A percentile compares a stretch with the other conserved stretches of the same genome.
Evolutionary conservation across 2,888 invertebrate species (phyloP).

Genomic region (Morpho deidamia): DNA sequence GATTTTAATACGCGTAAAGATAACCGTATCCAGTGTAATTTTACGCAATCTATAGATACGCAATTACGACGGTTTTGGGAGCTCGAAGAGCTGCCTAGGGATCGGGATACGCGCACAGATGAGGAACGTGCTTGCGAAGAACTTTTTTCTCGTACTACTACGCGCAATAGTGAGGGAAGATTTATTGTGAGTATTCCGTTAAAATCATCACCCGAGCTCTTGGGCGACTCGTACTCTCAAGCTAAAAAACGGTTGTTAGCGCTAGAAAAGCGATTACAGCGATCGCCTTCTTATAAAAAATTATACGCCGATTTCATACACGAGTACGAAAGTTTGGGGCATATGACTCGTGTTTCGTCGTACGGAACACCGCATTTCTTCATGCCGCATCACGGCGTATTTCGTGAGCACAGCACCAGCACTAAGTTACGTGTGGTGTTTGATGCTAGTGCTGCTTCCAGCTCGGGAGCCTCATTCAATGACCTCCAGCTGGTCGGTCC

Average conservation of each 20-base stretch:
- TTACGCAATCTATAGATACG: conserved; percentile 12
- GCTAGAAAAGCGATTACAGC: conserved; percentile 18
- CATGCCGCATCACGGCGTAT: conserved; percentile 23
- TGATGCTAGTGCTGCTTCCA: conserved; percentile 15
- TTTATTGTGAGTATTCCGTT: conserved; percentile 13
- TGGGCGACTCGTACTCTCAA: conserved; percentile 20
- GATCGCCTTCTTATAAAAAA: conserved; percentile 11
- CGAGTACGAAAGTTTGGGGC: conserved; percentile 22
- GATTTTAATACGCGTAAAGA: background rate
- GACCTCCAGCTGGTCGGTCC: conserved; percentile 25
- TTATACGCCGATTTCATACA: conserved; percentile 23
- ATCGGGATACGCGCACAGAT: background rate
- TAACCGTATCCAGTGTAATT: conserved; percentile 17
- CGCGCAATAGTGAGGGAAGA: conserved; percentile 12
- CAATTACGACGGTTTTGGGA: conserved; percentile 27
- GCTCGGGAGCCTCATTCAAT: conserved; percentile 21
- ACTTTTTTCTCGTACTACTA: conserved; percentile 6
- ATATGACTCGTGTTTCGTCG: conserved; percentile 14
- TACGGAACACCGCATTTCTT: conserved; percentile 14
- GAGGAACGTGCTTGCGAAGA: conserved; percentile 14
- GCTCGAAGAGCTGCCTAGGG: conserved; percentile 14
- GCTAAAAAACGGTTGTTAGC: conserved; percentile 18
- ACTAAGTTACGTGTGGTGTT: background rate
- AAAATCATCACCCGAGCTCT: conserved; percentile 5
- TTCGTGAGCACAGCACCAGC: conserved; percentile 10